Conservation (phyloP, 2,888 invertebrate genomes). For the Actias luna region DNA sequence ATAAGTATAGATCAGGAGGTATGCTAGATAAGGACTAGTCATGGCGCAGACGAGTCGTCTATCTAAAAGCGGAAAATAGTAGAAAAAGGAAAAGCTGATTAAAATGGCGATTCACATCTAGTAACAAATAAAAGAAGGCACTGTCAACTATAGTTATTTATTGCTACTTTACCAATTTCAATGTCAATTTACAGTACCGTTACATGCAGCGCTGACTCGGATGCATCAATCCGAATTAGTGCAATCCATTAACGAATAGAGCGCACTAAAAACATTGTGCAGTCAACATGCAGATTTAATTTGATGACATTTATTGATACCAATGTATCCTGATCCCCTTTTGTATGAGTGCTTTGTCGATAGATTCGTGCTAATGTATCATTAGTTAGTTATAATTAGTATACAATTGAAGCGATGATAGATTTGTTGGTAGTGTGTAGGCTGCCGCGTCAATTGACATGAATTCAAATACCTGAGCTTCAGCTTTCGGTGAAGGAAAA, state of each 20-base stretch:
- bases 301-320: constrained; percentile 64
- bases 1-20: too few species aligned
- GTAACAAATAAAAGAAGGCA: not conserved
- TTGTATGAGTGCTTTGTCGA: constrained; percentile 14
- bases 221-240: constrained; percentile 47
- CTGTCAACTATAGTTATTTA: not conserved
- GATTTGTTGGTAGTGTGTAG: too few species aligned
- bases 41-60: too few species aligned
- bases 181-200: constrained; percentile 1
- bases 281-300: constrained; percentile 64
- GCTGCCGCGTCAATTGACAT: too few species aligned
- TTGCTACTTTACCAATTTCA: constrained; percentile 3
- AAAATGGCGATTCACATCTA: too few species aligned
- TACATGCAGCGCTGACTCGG: constrained; percentile 12
- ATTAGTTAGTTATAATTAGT: not conserved
- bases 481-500: too few species aligned
- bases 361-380: not conserved
- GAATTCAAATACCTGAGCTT: too few species aligned
- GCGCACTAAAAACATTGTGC: constrained; percentile 28
- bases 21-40: too few species aligned
- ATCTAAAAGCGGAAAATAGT: not conserved
- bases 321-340: constrained; percentile 49
- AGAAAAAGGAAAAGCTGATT: too few species aligned
- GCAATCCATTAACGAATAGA: constrained; percentile 65
- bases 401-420: not conserved